phyloP scores from a whole-genome alignment of 2,888 invertebrate genomes.

The Ophioninae sp. region DNA sequence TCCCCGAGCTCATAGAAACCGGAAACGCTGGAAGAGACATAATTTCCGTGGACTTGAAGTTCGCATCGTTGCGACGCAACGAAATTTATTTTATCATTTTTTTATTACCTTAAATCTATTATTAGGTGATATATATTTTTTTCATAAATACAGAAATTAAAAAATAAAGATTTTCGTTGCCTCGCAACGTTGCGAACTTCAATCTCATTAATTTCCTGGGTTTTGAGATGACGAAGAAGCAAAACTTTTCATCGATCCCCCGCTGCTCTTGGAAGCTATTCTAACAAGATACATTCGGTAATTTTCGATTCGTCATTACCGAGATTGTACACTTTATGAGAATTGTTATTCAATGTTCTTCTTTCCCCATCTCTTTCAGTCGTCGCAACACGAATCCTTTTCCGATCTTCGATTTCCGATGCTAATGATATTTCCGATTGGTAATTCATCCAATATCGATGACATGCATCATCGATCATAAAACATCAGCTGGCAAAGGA shows the following conservation, averaged over 20 bases:
- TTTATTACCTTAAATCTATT: too few species aligned
- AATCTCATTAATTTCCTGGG: too few species aligned
- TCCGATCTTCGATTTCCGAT: constrained; percentile 52
- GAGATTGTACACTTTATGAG: not conserved
- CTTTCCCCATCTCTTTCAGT: not conserved
- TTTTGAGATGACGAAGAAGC: too few species aligned
- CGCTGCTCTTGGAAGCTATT: not conserved
- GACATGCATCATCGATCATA: constrained; percentile 4
- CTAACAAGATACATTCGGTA: not conserved
- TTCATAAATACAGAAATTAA: too few species aligned
- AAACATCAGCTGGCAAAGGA: not conserved
- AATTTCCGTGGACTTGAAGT: not conserved
- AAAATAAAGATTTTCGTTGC: too few species aligned
- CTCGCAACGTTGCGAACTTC: too few species aligned
- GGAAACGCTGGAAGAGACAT: not conserved
- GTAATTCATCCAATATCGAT: constrained; percentile 29
- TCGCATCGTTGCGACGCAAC: too few species aligned
- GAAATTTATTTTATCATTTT: too few species aligned
- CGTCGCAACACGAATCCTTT: constrained; percentile 14
- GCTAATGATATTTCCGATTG: constrained; percentile 39
- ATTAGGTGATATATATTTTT: too few species aligned
- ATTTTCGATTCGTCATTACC: not conserved
- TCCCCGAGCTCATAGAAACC: not conserved
- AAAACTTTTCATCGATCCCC: too few species aligned
- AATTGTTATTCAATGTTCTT: not conserved